Base-by-base conservation (phyloP, 2,113 vertebrate species). In the Puffinus mauretanicus region DNA sequence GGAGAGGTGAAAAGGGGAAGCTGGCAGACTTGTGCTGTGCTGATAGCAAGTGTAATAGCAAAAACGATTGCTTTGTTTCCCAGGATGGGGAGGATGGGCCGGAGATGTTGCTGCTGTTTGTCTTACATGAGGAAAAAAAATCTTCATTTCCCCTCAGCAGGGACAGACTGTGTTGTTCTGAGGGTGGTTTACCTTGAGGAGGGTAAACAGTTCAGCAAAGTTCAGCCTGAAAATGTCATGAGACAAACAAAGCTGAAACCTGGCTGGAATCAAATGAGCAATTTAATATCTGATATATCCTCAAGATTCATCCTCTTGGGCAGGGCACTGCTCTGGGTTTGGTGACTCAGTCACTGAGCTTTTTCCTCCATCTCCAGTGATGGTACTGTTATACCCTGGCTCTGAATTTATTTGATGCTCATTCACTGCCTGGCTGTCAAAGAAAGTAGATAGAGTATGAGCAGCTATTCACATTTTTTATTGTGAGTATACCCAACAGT, bases 1-100 rank as follows among this genome's bases (percentile, higher is more conserved):
- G 18, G 47, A 95, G 82, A 97, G 91, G 93, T 97, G 88, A 95
- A 97, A 96, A 62, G 60, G 62, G 54, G 38, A 94, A 91, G n/a
- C 16, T 86, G 75, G 71, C 86, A 93, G n/a, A 51, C 76, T 94
- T 91, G 54, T 86, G 87, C 54, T 90, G 20, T 26, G 79, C 88
- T 66, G 76, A 94, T 77, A 94, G n/a, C n/a, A 87, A 97, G 17
- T 60, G 32, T 46, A 97, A 96, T 58, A 75, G 60, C 34, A 72
- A 91, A 94, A 96, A 93, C 49, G 69, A 95, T 93, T 82, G 80
- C 88, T 96, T 93, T 81, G 47, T 96, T 96, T 90, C 75, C 36
- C 44, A 86, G 77, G 27, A 84, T 57, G n/a, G 20, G 87, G 51
- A 79, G 38, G 61, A 90, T 1, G 10, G 17, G 61, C 40, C 3